A percentile compares a stretch with the other conserved stretches of the same genome.
Evolutionary conservation across 2,113 vertebrate species (phyloP).

Genomic region (Sciurus niger): DNA sequence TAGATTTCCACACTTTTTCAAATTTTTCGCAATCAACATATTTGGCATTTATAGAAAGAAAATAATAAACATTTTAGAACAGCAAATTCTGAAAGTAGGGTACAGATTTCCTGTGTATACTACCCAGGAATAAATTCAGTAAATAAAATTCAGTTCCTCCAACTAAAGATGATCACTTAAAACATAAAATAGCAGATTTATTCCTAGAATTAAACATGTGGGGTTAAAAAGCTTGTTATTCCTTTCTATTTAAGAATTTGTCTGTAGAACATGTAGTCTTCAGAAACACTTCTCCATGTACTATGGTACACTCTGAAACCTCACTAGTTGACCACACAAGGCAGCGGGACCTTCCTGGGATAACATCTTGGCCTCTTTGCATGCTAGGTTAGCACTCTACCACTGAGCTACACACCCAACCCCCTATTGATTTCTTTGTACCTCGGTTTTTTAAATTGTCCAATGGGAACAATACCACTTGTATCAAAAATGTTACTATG

Average conservation of each 20-base stretch:
- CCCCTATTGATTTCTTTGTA: not conserved
- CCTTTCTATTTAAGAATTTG: not conserved
- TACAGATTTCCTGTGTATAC: not conserved
- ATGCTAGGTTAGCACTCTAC: not conserved
- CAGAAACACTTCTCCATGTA: not conserved
- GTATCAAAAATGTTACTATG: not conserved
- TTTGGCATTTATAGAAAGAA: not conserved
- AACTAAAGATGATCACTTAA: not conserved
- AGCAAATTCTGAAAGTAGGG: not conserved
- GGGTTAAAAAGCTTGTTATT: not conserved
- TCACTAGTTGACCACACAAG: not conserved
- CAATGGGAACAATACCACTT: not conserved
- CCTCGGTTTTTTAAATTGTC: not conserved
- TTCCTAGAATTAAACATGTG: not conserved
- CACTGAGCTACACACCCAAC: not conserved
- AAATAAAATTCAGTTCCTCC: slow-evolving; percentile 26
- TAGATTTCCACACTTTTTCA: not conserved
- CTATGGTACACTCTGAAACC: not conserved
- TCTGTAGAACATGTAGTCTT: not conserved
- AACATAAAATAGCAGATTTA: not conserved
- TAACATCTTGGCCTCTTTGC: not conserved
- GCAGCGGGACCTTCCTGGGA: not conserved
- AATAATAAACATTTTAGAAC: not conserved
- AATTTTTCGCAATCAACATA: not conserved
- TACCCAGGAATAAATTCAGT: not conserved